Percentiles rank a stretch among this genome's conserved stretches.
Evolutionary conservation across 92 coral and sea anemone genomes (phyloP).

Genomic region (Zoanthus gigantus): DNA sequence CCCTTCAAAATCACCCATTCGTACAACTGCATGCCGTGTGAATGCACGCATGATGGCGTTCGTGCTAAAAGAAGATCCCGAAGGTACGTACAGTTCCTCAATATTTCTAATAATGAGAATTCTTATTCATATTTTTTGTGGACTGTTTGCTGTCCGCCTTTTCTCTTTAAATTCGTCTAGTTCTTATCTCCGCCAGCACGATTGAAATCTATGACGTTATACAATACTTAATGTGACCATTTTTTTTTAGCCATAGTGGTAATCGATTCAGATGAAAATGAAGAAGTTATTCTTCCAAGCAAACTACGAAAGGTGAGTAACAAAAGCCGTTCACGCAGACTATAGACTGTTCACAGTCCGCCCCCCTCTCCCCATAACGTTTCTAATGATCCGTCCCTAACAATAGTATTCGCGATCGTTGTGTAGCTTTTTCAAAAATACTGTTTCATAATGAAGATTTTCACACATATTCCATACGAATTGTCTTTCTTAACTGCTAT

Average conservation of each 20-base stretch:
- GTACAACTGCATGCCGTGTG: conserved; percentile 3
- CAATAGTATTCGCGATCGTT: conserved; percentile 34
- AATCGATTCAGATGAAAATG: conserved; percentile 48
- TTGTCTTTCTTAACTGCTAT: conserved; percentile 6
- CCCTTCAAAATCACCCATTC: neutral
- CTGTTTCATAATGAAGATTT: conserved; percentile 51
- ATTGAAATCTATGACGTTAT: conserved; percentile 9
- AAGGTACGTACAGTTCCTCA: conserved; percentile 9
- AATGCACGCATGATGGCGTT: neutral
- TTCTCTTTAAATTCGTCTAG: conserved; percentile 12
- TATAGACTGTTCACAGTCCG: conserved; percentile 11
- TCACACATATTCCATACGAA: conserved; percentile 33
- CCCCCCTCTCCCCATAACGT: conserved; percentile 17
- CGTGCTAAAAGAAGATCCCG: conserved; percentile 6
- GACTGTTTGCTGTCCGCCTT: conserved; percentile 5
- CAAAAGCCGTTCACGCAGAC: conserved; percentile 42
- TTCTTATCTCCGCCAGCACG: conserved; percentile 16
- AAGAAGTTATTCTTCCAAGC: conserved; percentile 25
- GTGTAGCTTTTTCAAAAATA: conserved; percentile 44
- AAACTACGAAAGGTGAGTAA: conserved; percentile 14
- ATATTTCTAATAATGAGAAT: conserved; percentile 4
- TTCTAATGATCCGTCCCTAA: conserved; percentile 4
- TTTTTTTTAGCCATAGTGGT: conserved; percentile 47
- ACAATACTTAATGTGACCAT: conserved; percentile 10
- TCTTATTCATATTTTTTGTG: conserved; percentile 5